Evolutionary conservation across 2,888 invertebrate species (phyloP), one percentile per base, ranked within the genome.

Genomic region (Hirtodrosophila alboralis): DNA sequence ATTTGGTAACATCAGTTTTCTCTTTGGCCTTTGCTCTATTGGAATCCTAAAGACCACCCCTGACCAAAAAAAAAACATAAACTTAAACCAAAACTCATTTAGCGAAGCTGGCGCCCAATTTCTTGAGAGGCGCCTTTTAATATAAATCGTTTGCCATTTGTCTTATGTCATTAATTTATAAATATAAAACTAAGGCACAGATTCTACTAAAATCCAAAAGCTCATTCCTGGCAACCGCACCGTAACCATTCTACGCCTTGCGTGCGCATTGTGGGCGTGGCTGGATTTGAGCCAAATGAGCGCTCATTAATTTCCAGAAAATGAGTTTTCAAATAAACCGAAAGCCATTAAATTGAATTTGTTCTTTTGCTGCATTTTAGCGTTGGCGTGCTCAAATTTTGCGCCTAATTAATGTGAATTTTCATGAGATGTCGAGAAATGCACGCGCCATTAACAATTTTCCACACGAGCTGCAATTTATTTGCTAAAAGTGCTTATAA

Each of bases 291-390:
- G 75, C 77, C 85, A 84, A 84, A 85, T 84, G 85, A 74, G 67
- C 70, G 72, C 73, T 73, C 84, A 84, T 84, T 84, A 84, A 85
- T 84, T 83, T 77, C 48, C 65, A 67, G 73, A 77, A 78, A 84
- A 83, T 76, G 61, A 79, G 68, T 67, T 76, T 79, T 76, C 74
- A 71, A 65, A 81, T 60, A 63, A 70, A 60, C 61, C 65, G 56
- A 71, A 79, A 66, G 66, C 64, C 61, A 76, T 83, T 59, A 78
- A 78, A 78, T 78, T 78, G 75, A 83, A 76, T 62, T 66, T 36
- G 47, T 62, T 61, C 23, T 23, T 8, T 23, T 8, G 23, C 23
- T 49, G 33, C 44, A 34, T 58, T 34, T 43, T 28, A 18, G 61
- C 58, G 62, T 63, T 75, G 67, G 75, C 75, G 72, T 77, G 76